Evolutionary conservation across 2,888 invertebrate species (phyloP).

Genomic region (Podabrus alpinus): DNA sequence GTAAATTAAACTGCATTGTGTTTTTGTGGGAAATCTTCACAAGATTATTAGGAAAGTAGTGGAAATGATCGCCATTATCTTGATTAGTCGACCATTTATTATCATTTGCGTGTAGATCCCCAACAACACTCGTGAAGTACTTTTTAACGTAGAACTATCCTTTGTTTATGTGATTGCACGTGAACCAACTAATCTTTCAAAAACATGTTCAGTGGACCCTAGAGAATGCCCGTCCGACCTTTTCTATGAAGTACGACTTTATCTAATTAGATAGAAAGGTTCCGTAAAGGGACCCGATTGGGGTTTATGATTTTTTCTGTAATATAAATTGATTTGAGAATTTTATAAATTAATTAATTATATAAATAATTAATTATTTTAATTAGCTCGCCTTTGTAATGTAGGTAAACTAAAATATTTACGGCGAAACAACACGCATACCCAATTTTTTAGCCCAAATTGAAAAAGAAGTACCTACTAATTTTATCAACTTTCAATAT

Average conservation of each 20-base stretch:
- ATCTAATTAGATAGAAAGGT: conserved; percentile 18
- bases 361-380: not conserved
- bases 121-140: conserved; percentile 10
- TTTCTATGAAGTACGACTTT: conserved; percentile 12
- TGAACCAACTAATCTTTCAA: conserved; percentile 21
- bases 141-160: conserved; percentile 20
- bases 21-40: conserved; percentile 18
- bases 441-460: not conserved
- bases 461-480: not conserved
- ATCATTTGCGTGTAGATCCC: conserved; percentile 29
- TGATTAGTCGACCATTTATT: conserved; percentile 36
- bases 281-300: not conserved
- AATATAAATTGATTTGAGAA: not conserved
- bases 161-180: conserved; percentile 25
- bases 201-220: conserved; percentile 20
- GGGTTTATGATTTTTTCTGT: not conserved
- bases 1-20: conserved; percentile 18
- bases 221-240: conserved; percentile 18
- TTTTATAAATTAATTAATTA: not conserved
- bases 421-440: not conserved
- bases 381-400: not conserved
- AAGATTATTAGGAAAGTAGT: conserved; percentile 33
- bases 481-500: not conserved
- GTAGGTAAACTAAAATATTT: not conserved
- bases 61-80: conserved; percentile 38